These are phyloP conservation scores for Drosophila paramelanica DNA, from an alignment of 2,888 invertebrate genomes.

Conservation along the genomic window DNA sequence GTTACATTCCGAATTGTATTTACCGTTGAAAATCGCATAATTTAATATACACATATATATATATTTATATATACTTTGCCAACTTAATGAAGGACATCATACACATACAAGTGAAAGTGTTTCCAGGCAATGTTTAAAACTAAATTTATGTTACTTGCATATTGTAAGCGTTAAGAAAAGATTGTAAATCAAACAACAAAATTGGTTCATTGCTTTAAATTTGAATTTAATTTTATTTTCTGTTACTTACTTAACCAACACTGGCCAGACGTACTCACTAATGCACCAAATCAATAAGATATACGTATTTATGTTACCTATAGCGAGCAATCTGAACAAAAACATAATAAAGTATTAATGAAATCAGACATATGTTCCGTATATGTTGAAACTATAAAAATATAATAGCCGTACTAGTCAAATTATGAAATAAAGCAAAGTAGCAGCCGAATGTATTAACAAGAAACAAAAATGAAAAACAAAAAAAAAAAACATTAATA, in stretches of 20 bases:
- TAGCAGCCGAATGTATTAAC: conserved; percentile 39
- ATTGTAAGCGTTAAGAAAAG: conserved; percentile 14
- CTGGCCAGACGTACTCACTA: conserved; percentile 51
- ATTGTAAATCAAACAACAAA: conserved; percentile 30
- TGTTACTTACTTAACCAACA: conserved; percentile 44
- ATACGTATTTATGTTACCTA: conserved; percentile 48
- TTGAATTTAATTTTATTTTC: conserved; percentile 29
- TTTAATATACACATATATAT: conserved; percentile 29
- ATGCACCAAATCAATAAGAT: conserved; percentile 57
- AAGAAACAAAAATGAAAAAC: conserved; percentile 6
- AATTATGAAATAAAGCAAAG: conserved; percentile 65
- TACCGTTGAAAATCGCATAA: conserved; percentile 57
- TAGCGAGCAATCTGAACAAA: conserved; percentile 59
- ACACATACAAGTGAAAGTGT: conserved; percentile 28
- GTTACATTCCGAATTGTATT: conserved; percentile 70
- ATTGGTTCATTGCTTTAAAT: conserved; percentile 36
- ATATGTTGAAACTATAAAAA: conserved; percentile 55
- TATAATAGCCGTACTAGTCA: conserved; percentile 71
- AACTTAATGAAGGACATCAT: conserved; percentile 48
- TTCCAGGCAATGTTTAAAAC: conserved; percentile 35
- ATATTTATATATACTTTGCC: conserved; percentile 38
- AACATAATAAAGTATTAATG: conserved; percentile 59
- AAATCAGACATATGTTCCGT: conserved; percentile 41
- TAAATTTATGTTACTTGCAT: conserved; percentile 22
- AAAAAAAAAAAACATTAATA: conserved; percentile 6